Percentiles rank a stretch among this genome's conserved stretches.
Conservation (phyloP, 2,888 invertebrate species). For the Cremastinae sp. region DNA sequence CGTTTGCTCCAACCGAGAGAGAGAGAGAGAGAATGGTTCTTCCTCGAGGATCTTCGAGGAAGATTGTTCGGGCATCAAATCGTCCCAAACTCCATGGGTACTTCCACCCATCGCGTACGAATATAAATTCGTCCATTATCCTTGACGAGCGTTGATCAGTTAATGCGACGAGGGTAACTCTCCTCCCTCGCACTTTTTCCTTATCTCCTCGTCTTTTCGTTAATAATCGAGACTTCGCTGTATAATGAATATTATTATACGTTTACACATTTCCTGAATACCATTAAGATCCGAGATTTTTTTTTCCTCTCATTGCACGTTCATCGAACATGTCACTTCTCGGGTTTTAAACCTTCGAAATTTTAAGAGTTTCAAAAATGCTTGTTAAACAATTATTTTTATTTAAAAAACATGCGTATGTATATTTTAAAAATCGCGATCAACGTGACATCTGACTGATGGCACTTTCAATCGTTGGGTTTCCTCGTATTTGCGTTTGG, state of each 20-base stretch:
- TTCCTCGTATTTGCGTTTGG: background rate
- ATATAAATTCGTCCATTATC: conserved; percentile 75
- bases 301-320: background rate
- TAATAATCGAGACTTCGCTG: conserved; percentile 29
- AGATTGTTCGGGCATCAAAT: conserved; percentile 63
- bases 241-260: conserved; percentile 44
- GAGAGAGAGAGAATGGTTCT: conserved; percentile 31
- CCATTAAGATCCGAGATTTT: conserved; percentile 23
- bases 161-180: conserved; percentile 56
- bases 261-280: conserved; percentile 35
- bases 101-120: conserved; percentile 64
- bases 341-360: no score
- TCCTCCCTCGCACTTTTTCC: conserved; percentile 15
- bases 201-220: conserved; percentile 10
- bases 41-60: conserved; percentile 39
- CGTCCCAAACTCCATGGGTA: conserved; percentile 39
- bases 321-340: background rate
- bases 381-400: no score
- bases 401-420: no score
- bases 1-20: conserved; percentile 20
- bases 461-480: no score
- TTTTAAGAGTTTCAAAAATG: background rate
- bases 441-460: no score
- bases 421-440: no score
- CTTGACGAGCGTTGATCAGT: conserved; percentile 67